Base-by-base conservation (phyloP, 2,888 invertebrate genomes). In the Leptopilina myrica region DNA sequence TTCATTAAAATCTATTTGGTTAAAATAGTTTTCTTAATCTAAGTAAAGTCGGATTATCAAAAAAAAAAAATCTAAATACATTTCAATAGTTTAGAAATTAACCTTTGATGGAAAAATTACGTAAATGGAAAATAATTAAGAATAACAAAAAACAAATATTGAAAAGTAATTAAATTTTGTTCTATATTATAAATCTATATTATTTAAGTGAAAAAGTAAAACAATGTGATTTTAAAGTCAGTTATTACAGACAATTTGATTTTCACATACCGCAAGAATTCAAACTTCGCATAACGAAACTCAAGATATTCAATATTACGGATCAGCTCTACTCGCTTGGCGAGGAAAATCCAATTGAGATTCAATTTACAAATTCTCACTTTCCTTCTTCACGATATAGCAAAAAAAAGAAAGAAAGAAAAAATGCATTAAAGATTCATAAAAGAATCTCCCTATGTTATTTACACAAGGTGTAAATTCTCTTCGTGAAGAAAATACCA, bases 331-430 rank as follows among this genome's bases (percentile, higher is more conserved):
- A 56, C 73, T 33, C 33, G 12, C 33, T 49, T 73, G 33, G 56
- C 26, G 73, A 73, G n/a, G n/a, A 56, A 20, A 73, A 56, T 56
- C 6, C 73, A 78, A 83, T 64, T 65, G 64, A 78, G 79, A 82
- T 83, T 82, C 81, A 82, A 84, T 84, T 80, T 80, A 65, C 81
- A 81, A 79, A 79, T 80, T 79, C 33, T 3, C 49, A 69, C 49
- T 43, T 64, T 56, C n/a, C 26, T 33, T 33, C n/a, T 56, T 40
- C 5, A 33, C 6, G 33, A 33, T 8, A 56, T 43, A 73, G 79
- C 65, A 76, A 76, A 43, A 43, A 43, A 43, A 43, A 43, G 33
- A 43, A 43, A 8, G 5, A 43, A 40, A 76, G 20, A 8, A 8
- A 43, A 40, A 76, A 20, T 69, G 77, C 80, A 78, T 83, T 78